Base-by-base conservation (phyloP, 2,888 invertebrate genomes). In the Scaeva pyrastri region DNA sequence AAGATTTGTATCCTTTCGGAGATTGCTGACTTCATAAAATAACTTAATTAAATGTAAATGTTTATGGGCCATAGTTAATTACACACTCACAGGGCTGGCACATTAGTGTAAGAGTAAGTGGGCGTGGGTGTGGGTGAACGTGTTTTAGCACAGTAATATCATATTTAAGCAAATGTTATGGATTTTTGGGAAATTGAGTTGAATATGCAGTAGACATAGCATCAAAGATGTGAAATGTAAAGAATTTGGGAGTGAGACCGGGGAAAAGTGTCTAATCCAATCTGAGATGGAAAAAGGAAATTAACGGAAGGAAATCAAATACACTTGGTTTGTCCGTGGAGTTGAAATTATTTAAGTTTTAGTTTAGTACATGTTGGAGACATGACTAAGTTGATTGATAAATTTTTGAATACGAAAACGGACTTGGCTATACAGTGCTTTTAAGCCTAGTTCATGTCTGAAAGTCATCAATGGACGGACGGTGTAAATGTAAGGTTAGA, bases 1-100 rank as follows among this genome's bases (percentile, higher is more conserved):
- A 70, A 55, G 70, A 70, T 70, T 70, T 70, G 70, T 70, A 70
- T 70, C 70, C 70, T 71, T 71, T 56, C 56, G 56, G 41, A 58
- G 56, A 55, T 56, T 71, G 71, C 71, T 71, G 41, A 71, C 71
- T 71, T 41, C 71, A 71, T 71, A 26, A 71, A 58, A 43, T 71
- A 43, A 71, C 56, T 56, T 71, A 71, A 71, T 71, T 71, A 71
- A 71, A 71, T 43, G 71, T 71, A 56, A 71, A 71, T 71, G 55
- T 71, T 71, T 71, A 71, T 71, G 55, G 71, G 71, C 26, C 43
- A 56, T 71, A 41, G 56, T 71, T 71, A 71, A 71, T 71, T 71
- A 71, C 41, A 31, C 31, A 31, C 31, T 31, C 41, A 71, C 12
- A 16, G 26, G 43, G 41, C 71, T 36, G 10, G 3, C n/a, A 41